Percentiles rank a stretch among this genome's conserved stretches.
phyloP scores from a whole-genome alignment of 2,113 vertebrate genomes.

The Hepsetus odoe region DNA sequence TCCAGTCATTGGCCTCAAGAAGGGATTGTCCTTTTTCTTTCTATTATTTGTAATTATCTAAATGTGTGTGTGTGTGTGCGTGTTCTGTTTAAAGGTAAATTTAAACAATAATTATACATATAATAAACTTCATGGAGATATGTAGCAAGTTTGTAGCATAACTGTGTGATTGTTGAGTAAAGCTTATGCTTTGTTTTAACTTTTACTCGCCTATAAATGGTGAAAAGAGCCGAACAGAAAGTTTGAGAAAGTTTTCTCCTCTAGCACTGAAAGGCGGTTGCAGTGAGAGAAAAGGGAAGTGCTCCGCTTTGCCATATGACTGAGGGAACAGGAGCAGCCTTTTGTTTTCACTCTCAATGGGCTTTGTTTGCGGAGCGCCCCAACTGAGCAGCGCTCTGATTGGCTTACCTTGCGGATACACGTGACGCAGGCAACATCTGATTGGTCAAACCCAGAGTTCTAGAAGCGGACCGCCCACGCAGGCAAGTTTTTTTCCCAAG shows the following conservation, averaged over 20 bases:
- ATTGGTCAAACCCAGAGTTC: slow-evolving; percentile 72
- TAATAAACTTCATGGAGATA: too few species aligned
- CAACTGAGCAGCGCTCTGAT: slow-evolving; percentile 62
- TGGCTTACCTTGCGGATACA: slow-evolving; percentile 72
- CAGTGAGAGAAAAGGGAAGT: slow-evolving; percentile 42
- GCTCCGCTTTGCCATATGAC: slow-evolving; percentile 47
- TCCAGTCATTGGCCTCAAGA: too few species aligned
- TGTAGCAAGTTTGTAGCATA: too few species aligned
- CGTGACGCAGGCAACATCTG: slow-evolving; percentile 56
- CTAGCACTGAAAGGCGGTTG: neutral
- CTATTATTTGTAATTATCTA: neutral
- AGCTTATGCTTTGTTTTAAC: neutral
- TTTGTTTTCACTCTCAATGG: slow-evolving; percentile 72
- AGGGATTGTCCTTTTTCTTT: neutral
- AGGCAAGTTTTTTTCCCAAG: slow-evolving; percentile 77
- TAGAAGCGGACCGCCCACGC: slow-evolving; percentile 46
- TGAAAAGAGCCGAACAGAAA: neutral
- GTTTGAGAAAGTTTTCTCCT: slow-evolving; percentile 32
- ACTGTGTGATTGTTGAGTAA: neutral
- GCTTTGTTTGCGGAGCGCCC: slow-evolving; percentile 64
- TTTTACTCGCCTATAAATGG: neutral
- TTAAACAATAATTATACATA: too few species aligned
- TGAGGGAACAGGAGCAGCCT: slow-evolving; percentile 26
- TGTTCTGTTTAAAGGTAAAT: too few species aligned
- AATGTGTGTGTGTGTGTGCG: neutral